Base-by-base conservation (phyloP, 2,888 invertebrate genomes). In the Cataglyphis altisquamis region DNA sequence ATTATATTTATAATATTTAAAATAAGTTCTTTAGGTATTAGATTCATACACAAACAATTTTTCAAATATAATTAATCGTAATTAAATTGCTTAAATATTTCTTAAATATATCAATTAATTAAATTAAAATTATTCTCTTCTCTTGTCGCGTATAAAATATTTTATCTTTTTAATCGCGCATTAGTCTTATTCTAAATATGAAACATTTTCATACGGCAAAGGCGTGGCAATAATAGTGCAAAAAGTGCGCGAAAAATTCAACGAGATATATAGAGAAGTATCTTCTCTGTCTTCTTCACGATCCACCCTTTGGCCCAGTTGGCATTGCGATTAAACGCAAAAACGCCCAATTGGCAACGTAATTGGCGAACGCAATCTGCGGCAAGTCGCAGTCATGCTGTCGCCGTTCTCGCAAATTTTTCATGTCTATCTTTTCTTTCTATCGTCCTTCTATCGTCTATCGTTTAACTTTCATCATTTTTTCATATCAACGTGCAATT, bases 341-440 rank as follows among this genome's bases (percentile, higher is more conserved):
- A 89, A 90, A 90, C 87, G 77, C 3, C 64, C 78, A 86, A 90
- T 89, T 90, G 88, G 90, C 86, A 90, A 70, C 36, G 39, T 63
- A 63, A 67, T 85, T 90, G 90, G 84, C 89, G 82, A 62, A 67
- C 66, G 67, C 32, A 48, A 62, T 82, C 25, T 55, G 66, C 83
- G 68, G 81, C 70, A 83, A 81, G 72, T 85, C 85, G 73, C 84
- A 89, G 88, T 83, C 89, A 63, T 63, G 36, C 52, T 66, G 83
- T 80, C 83, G 89, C 84, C 85, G 67, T 75, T 36, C 84, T 36
- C 41, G 72, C 52, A 85, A 72, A 57, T 67, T 67, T 57, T 81
- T 41, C 68, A 36, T 29, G n/a, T 74, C 63, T 57, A n/a, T 55
- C 63, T 83, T 62, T 32, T 57, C 64, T 52, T 68, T 21, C 21